Evolutionary conservation across 2,888 invertebrate genomes (phyloP), one percentile per base, ranked within the genome.

Genomic region (Chloroclysta siterata): DNA sequence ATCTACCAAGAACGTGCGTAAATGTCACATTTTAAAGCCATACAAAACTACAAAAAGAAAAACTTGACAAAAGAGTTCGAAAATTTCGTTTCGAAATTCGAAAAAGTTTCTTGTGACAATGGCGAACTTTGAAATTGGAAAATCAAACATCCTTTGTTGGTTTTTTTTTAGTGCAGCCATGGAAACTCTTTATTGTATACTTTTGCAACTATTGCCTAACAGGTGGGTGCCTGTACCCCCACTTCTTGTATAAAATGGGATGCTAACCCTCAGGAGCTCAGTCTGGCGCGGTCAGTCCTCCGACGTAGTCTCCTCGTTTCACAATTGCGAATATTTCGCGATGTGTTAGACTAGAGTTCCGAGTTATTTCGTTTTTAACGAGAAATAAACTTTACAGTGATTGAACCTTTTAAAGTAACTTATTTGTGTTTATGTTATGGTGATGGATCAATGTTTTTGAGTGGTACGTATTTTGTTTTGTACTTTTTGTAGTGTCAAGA

Each of bases 301-400:
- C n/a, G 29, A 33, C 39, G 29, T 28, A 22, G 13, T 47, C 60
- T 53, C 53, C 56, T 47, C 54, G 54, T 36, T 47, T 52, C 46
- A 22, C 42, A 15, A 13, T 44, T 57, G 60, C 46, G 61, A 47
- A 65, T 47, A 58, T 61, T 54, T 52, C 61, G 58, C 65, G 61
- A 62, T 55, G 58, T 51, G n/a, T 41, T 47, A 22, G n/a, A n/a
- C 8, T 39, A 11, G 13, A 46, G 13, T 48, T 60, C 29, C 4
- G 36, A 7, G 50, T 33, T 33, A n/a, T 48, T 53, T 14, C 29
- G 41, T 44, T 42, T 50, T 53, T 0, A 10, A 14, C 15, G 1
- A 29, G 42, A 7, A 53, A 29, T 53, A 36, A 60, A 42, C 28
- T 51, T 56, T 53, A 0, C 14, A 41, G 62, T 62, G 36, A 1